phyloP scores from a whole-genome alignment of 2,888 invertebrate species.

The Gasteruption jaculator region DNA sequence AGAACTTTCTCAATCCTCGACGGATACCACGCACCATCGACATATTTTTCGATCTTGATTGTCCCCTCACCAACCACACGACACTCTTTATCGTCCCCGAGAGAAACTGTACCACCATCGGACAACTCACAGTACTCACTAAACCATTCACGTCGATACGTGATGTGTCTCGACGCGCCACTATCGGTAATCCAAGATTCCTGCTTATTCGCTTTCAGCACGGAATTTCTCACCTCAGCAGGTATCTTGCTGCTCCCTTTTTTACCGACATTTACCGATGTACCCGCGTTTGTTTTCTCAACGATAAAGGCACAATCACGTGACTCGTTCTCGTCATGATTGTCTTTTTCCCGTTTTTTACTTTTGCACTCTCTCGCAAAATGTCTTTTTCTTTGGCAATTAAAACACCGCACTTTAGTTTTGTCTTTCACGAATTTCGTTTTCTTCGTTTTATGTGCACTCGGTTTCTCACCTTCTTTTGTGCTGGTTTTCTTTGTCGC shows the following conservation, averaged over 20 bases:
- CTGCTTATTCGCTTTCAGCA: slow-evolving; percentile 8
- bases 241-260: not conserved
- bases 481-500: slow-evolving; percentile 12
- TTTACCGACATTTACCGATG: no score
- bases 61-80: slow-evolving; percentile 16
- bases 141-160: slow-evolving; percentile 13
- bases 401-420: not conserved
- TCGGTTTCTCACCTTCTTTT: not conserved
- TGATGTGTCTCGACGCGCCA: slow-evolving; percentile 14
- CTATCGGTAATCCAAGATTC: slow-evolving; percentile 20
- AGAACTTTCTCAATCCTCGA: slow-evolving; percentile 25
- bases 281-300: not conserved
- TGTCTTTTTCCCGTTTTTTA: no score
- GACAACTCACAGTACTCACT: slow-evolving; percentile 5
- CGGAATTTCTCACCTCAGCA: not conserved
- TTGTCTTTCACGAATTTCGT: no score
- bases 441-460: no score
- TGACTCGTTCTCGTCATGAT: not conserved
- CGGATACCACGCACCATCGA: slow-evolving; percentile 13
- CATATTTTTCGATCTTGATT: slow-evolving; percentile 13
- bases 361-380: no score
- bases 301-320: slow-evolving; percentile 14
- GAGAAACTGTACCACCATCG: slow-evolving; percentile 6
- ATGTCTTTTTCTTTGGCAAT: no score
- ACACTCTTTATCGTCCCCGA: slow-evolving; percentile 21